These are phyloP conservation scores for Chloropsis cyanopogon DNA, from an alignment of 2,113 vertebrate species.

Conservation along the genomic window DNA sequence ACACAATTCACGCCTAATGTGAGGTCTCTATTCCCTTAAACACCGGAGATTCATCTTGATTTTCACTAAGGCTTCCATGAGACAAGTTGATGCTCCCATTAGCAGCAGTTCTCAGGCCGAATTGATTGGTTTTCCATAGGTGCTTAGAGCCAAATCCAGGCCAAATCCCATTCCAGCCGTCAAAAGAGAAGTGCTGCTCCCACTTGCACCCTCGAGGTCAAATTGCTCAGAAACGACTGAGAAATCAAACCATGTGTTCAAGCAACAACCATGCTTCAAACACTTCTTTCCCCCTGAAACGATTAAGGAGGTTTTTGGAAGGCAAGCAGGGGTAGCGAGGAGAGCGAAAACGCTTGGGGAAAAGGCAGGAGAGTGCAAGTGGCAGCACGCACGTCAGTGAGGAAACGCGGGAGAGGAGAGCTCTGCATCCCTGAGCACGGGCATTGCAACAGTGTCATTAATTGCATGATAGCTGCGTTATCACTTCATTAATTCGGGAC, in stretches of 20 bases:
- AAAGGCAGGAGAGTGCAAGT: background rate
- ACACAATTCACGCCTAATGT: background rate
- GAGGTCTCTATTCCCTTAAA: conserved; percentile 11
- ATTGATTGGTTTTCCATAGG: background rate
- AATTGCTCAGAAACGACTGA: background rate
- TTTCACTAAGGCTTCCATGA: background rate
- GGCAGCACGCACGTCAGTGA: background rate
- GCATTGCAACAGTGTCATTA: conserved; percentile 18
- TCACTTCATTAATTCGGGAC: background rate
- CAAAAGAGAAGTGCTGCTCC: background rate
- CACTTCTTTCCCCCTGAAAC: background rate
- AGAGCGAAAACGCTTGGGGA: background rate
- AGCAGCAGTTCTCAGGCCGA: background rate
- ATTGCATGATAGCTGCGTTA: background rate
- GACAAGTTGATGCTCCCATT: background rate
- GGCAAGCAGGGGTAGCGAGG: background rate
- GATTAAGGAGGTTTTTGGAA: background rate
- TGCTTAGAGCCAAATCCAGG: background rate
- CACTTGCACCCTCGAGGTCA: background rate
- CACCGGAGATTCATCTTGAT: background rate
- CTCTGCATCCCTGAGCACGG: background rate
- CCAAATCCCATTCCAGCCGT: background rate
- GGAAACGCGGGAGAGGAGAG: background rate
- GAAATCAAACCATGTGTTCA: background rate
- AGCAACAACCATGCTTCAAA: background rate